Evolutionary conservation across 1,140 invertebrate genomes (phyloP), one percentile per base, ranked within the genome.

Genomic region (Cheumatopsyche charites): DNA sequence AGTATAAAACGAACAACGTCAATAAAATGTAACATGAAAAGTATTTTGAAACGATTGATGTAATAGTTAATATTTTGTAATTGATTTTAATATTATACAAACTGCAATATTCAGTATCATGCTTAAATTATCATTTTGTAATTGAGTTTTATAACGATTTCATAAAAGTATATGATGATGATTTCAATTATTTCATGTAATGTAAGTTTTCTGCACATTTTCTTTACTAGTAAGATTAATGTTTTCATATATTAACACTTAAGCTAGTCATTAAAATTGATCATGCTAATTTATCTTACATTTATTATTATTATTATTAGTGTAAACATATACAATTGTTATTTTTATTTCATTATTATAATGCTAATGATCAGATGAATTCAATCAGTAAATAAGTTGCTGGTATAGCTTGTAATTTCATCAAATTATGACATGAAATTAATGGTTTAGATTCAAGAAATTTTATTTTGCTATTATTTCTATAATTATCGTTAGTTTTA

Each of bases 1-100:
- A 83, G 79, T 47, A 75, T 49, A 3, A 45, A 29, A 29, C 9
- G 19, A 41, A 62, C 5, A 11, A 58, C 7, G 23, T 19, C 11
- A 55, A 55, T 36, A 36, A 36, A 36, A 4, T 36, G 29, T 36
- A 36, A 36, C 9, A 9, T 36, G 3, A 36, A 36, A 36, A 4
- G 9, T 36, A 36, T 36, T 36, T 36, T 36, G 9, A 36, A 36
- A 9, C n/a, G n/a, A 9, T 43, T 43, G n/a, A 43, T 7, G n/a
- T 43, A 43, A 43, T 43, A 43, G 7, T 49, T 21, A 5, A 49
- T 49, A 49, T 15, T 49, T 21, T 49, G 13, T 13, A 49, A 49
- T 43, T 36, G 29, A 36, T 36, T 36, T 36, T 49, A 21, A n/a
- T 49, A 4, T 49, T 15, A 49, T 49, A 13, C 19, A 43, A 43